Evolutionary conservation across 2,797 vertebrate species (phyloP), one percentile per base, ranked within the genome.

Genomic region (Malacoraja senta): DNA sequence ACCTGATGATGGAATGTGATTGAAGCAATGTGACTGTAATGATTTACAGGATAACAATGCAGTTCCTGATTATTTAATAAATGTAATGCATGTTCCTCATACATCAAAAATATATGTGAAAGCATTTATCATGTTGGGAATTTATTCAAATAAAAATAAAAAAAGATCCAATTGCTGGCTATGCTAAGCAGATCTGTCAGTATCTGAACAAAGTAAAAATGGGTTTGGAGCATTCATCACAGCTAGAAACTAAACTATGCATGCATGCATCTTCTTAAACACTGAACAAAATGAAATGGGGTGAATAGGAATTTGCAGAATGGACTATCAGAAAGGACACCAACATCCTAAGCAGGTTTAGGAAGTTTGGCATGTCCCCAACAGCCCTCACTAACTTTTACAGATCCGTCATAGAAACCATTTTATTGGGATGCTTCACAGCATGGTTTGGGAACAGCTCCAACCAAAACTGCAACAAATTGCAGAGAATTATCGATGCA

Each of bases 1-100:
- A 65, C 71, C 88, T 38, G 65, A 32, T 91, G 65, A 26, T 91
- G 63, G 32, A 38, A 91, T 32, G 9, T 91, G 65, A 72, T 91
- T 91, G 88, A 91, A 71, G 65, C 65, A 91, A 91, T 38, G 71
- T 35, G 86, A 71, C n/a, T 90, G 19, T 12, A 91, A n/a, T 91
- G 65, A 32, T 91, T 91, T 72, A 91, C n/a, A 19, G 32, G 17
- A n/a, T 63, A 68, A 90, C 63, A 71, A 21, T 91, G 35, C 29
- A 29, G 8, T 91, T 91, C n/a, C 32, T 71, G 63, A 91, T 91
- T 71, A 91, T 72, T 91, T 91, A 91, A 71, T 91, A 71, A 91
- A 91, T 91, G 65, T 32, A 44, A 21, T 91, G 35, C 17, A 9
- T 91, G 65, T 91, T 91, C 88, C 32, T 71, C 15, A 38, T 91